A percentile compares a stretch with the other conserved stretches of the same genome.
These are phyloP conservation scores for Oenanthe melanoleuca DNA, from an alignment of 2,113 vertebrate species.

Conservation along the genomic window DNA sequence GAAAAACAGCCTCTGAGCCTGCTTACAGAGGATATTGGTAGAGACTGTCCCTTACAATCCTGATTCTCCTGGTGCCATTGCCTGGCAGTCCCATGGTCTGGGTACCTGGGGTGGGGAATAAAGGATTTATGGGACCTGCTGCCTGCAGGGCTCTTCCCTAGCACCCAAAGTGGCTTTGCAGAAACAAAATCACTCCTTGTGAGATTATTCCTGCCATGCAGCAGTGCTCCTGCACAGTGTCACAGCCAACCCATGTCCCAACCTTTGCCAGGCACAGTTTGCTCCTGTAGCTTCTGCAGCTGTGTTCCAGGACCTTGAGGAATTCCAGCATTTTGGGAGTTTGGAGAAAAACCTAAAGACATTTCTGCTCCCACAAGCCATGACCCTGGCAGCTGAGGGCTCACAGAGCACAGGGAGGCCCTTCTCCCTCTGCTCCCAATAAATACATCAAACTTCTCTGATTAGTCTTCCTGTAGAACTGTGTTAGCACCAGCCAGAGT, in stretches of 20 bases:
- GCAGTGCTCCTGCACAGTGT: accelerated
- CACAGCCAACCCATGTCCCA: accelerated
- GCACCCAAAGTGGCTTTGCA: not conserved
- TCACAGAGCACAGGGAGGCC: accelerated
- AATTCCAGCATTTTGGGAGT: not conserved
- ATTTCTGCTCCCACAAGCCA: accelerated
- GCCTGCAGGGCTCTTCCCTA: accelerated
- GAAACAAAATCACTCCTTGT: accelerated
- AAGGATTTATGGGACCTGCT: not conserved
- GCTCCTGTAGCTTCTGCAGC: not conserved
- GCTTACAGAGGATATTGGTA: not conserved
- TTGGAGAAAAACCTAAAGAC: not conserved
- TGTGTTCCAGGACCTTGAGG: not conserved
- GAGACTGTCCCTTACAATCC: not conserved
- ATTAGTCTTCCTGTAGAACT: not conserved
- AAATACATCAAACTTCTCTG: not conserved
- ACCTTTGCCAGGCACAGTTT: not conserved
- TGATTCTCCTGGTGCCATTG: not conserved
- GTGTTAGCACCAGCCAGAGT: not conserved
- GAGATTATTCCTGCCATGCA: not conserved
- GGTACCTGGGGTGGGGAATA: accelerated
- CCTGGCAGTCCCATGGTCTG: accelerated
- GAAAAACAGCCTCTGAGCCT: not conserved
- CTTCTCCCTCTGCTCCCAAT: not conserved
- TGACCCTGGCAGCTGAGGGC: not conserved